Percentiles rank a stretch among this genome's conserved stretches.
Conservation (phyloP, 2,113 vertebrate genomes). For the Meles meles region DNA sequence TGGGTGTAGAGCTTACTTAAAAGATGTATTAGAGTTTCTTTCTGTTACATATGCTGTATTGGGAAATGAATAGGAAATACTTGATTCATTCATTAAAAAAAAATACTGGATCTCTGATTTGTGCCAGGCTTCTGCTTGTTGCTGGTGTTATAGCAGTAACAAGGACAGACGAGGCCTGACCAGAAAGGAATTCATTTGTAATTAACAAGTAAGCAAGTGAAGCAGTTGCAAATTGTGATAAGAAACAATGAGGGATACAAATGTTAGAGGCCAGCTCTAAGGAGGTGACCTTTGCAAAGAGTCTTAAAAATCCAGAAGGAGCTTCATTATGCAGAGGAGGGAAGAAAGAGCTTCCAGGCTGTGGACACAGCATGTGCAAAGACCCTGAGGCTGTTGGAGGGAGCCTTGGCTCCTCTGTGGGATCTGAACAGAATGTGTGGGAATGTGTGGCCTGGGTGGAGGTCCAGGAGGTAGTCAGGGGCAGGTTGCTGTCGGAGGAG, state of each 20-base stretch:
- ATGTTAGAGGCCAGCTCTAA: not conserved
- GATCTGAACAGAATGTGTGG: not conserved
- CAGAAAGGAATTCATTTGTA: not conserved
- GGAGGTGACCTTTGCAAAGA: not conserved
- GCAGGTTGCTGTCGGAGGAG: not conserved
- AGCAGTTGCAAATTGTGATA: not conserved
- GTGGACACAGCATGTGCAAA: not conserved
- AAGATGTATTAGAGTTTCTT: not conserved
- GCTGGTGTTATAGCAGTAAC: not conserved
- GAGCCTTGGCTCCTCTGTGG: not conserved
- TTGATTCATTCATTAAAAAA: not conserved
- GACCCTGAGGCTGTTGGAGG: not conserved
- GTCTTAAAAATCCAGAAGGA: not conserved
- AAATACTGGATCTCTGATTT: not conserved
- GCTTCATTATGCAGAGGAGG: too few relatives aligned
- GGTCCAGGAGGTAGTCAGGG: not conserved
- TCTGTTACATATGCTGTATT: not conserved
- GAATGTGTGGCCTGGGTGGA: accelerated
- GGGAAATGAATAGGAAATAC: not conserved
- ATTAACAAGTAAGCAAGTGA: not conserved
- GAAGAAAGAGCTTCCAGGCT: not conserved
- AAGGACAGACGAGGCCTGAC: not conserved
- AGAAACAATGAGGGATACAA: not conserved
- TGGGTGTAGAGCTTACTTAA: not conserved
- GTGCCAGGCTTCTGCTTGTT: not conserved